These are phyloP conservation scores for Charina bottae DNA, from an alignment of 2,113 vertebrate genomes.

Conservation along the genomic window DNA sequence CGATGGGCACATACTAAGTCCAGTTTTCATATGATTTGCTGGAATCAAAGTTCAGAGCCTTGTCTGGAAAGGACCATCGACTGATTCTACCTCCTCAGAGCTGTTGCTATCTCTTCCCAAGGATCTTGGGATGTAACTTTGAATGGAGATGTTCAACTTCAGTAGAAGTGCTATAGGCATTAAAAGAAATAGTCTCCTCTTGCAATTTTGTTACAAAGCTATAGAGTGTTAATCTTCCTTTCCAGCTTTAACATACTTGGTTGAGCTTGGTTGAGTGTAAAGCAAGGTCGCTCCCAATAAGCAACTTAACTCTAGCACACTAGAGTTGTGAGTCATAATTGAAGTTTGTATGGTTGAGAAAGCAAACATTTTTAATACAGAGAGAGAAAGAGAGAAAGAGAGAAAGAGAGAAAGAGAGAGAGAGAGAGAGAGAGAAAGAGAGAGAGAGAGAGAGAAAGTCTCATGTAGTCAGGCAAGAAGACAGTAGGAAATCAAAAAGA, in stretches of 20 bases:
- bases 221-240: slow-evolving; percentile 75
- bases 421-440: slow-evolving; percentile 5
- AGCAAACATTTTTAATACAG: slow-evolving; percentile 89
- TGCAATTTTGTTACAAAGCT: slow-evolving; percentile 77
- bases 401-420: slow-evolving; percentile 63
- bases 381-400: slow-evolving; percentile 62
- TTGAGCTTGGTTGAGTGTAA: slow-evolving; percentile 81
- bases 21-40: neutral
- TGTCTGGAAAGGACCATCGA: neutral
- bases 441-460: slow-evolving; percentile 61
- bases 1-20: neutral
- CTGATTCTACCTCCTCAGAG: neutral
- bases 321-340: slow-evolving; percentile 92
- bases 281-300: slow-evolving; percentile 74
- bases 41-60: neutral
- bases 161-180: slow-evolving; percentile 66
- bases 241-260: slow-evolving; percentile 74
- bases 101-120: neutral
- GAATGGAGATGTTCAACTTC: slow-evolving; percentile 74
- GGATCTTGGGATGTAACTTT: slow-evolving; percentile 66
- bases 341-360: slow-evolving; percentile 90
- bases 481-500: slow-evolving; percentile 95
- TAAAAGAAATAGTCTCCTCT: slow-evolving; percentile 74
- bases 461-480: slow-evolving; percentile 82
- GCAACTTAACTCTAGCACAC: slow-evolving; percentile 80